Evolutionary conservation across 2,888 invertebrate species (phyloP).

Genomic region (Podotricha telesiphe): DNA sequence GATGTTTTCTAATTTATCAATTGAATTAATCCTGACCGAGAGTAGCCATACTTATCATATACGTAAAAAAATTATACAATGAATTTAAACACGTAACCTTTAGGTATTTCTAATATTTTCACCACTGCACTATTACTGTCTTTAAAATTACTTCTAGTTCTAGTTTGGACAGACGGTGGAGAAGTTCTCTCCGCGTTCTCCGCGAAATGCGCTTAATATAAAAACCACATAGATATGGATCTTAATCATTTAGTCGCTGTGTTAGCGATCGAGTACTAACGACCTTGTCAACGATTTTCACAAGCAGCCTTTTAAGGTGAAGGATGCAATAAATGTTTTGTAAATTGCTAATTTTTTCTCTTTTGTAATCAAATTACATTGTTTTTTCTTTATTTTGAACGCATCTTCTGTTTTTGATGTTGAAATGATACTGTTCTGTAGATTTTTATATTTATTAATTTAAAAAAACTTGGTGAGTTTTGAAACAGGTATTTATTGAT

Average conservation of each 20-base stretch:
- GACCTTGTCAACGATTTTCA: constrained; percentile 60
- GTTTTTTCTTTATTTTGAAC: constrained; percentile 5
- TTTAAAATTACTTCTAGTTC: too few species aligned
- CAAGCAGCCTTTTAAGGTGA: constrained; percentile 56
- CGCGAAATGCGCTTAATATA: constrained; percentile 42
- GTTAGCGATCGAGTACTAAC: constrained; percentile 8
- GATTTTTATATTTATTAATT: background rate
- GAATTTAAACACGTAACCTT: too few species aligned
- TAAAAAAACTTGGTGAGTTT: too few species aligned
- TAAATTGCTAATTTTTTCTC: constrained; percentile 2
- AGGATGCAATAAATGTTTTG: constrained; percentile 47
- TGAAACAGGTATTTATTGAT: too few species aligned
- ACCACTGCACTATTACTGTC: too few species aligned
- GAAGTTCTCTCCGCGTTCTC: too few species aligned
- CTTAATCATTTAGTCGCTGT: background rate
- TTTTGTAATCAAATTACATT: background rate
- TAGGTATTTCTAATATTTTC: too few species aligned
- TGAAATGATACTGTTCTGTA: background rate
- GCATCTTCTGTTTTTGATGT: background rate
- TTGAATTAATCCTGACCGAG: too few species aligned
- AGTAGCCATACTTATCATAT: too few species aligned
- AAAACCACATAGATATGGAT: constrained; percentile 19
- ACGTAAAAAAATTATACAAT: too few species aligned
- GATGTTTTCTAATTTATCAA: too few species aligned
- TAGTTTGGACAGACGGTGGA: too few species aligned